Evolutionary conservation across 2,888 invertebrate genomes (phyloP).

Genomic region (Lycocerus yunnanus): DNA sequence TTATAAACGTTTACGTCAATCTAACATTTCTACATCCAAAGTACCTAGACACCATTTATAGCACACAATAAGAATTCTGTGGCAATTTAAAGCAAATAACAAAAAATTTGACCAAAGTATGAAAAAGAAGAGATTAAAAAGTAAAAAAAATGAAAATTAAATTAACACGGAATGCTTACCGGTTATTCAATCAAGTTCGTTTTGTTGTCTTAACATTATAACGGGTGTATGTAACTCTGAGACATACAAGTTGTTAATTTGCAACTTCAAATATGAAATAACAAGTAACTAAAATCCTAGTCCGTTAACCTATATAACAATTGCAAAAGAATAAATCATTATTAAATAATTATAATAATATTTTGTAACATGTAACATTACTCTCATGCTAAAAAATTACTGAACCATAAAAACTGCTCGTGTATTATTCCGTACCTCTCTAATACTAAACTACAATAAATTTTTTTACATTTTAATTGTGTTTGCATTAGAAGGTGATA

Average conservation of each 20-base stretch:
- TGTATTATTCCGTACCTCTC: neutral
- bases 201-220: neutral
- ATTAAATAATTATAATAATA: conserved; percentile 5
- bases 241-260: neutral
- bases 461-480: neutral
- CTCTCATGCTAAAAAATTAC: neutral
- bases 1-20: neutral
- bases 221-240: neutral
- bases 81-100: neutral
- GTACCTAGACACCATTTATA: neutral
- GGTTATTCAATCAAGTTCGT: neutral
- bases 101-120: neutral
- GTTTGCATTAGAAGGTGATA: neutral
- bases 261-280: neutral
- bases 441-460: conserved; percentile 1
- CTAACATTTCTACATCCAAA: neutral
- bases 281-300: neutral
- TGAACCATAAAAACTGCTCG: conserved; percentile 4
- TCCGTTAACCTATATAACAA: conserved; percentile 2
- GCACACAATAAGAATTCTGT: neutral
- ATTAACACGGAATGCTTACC: neutral
- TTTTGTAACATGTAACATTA: conserved; percentile 5
- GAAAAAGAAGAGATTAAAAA: neutral
- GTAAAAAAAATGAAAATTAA: neutral
- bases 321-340: conserved; percentile 5